phyloP scores from a whole-genome alignment of 2,113 vertebrate genomes.

The Lycaon pictus region DNA sequence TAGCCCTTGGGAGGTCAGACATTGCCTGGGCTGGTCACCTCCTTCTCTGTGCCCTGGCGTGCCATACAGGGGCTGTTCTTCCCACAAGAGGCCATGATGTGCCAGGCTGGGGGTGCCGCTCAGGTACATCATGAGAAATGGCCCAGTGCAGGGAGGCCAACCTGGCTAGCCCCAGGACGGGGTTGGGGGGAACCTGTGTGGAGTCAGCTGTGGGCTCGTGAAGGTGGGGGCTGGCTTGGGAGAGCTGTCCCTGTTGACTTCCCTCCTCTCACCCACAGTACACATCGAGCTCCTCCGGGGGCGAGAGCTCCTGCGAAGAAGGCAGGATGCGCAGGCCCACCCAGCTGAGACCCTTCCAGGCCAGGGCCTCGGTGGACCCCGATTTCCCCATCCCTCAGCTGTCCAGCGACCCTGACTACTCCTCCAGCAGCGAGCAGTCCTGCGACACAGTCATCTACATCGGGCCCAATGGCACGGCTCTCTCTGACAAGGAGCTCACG shows the following conservation, averaged over 20 bases:
- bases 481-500: slow-evolving; percentile 97
- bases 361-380: slow-evolving; percentile 90
- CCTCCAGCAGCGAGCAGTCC: slow-evolving; percentile 99
- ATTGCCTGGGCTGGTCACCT: not conserved
- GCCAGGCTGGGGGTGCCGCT: rapidly evolving
- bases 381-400: slow-evolving; percentile 94
- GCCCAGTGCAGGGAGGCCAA: rapidly evolving
- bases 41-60: not conserved
- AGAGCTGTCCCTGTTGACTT: not conserved
- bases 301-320: slow-evolving; percentile 99
- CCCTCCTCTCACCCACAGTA: slow-evolving; percentile 89
- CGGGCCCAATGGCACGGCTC: slow-evolving; percentile 95
- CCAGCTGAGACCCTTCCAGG: slow-evolving; percentile 95
- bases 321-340: slow-evolving; percentile 98
- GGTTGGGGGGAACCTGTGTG: not conserved
- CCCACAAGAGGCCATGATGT: rapidly evolving
- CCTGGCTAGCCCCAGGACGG: not conserved
- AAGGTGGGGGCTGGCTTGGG: not conserved
- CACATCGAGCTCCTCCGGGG: slow-evolving; percentile 98
- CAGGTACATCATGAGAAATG: rapidly evolving
- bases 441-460: slow-evolving; percentile 99
- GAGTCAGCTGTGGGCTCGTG: rapidly evolving
- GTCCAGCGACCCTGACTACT: slow-evolving; percentile 97
- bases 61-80: rapidly evolving
- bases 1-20: not conserved